A percentile compares a stretch with the other conserved stretches of the same genome.
phyloP scores from a whole-genome alignment of 2,113 vertebrate species.

The Taxidea taxus region DNA sequence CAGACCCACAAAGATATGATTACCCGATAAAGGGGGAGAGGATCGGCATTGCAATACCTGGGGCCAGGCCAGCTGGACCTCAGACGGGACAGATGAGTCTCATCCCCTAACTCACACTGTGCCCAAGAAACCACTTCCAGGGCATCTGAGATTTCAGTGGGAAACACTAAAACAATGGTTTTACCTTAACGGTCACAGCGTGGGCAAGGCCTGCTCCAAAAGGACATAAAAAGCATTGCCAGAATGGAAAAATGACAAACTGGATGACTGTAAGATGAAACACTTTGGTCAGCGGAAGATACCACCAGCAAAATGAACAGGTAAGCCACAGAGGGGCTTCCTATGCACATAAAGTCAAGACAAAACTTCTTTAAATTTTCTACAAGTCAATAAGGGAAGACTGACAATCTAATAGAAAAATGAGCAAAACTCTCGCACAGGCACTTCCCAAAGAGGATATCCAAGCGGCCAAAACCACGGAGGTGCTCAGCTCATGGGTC shows the following conservation, averaged over 20 bases:
- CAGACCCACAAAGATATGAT: fast-evolving
- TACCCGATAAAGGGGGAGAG: neutral
- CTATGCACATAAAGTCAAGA: neutral
- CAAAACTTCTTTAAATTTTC: neutral
- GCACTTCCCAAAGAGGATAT: neutral
- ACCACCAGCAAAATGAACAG: neutral
- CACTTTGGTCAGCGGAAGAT: neutral
- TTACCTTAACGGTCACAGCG: neutral
- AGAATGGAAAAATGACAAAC: neutral
- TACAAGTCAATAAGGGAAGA: neutral
- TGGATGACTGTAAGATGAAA: neutral
- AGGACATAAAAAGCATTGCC: neutral
- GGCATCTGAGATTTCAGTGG: too few relatives aligned
- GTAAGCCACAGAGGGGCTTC: neutral
- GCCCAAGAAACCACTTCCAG: neutral
- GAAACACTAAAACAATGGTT: neutral
- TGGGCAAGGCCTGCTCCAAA: neutral
- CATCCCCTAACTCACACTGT: neutral
- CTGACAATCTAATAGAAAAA: neutral
- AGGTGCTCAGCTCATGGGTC: neutral
- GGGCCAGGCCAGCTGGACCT: neutral
- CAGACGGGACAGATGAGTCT: too few relatives aligned
- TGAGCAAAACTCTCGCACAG: neutral
- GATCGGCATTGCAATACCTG: fast-evolving
- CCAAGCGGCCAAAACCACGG: neutral